Evolutionary conservation across 2,797 vertebrate genomes (phyloP), one percentile per base, ranked within the genome.

Genomic region (Mus minutoides): DNA sequence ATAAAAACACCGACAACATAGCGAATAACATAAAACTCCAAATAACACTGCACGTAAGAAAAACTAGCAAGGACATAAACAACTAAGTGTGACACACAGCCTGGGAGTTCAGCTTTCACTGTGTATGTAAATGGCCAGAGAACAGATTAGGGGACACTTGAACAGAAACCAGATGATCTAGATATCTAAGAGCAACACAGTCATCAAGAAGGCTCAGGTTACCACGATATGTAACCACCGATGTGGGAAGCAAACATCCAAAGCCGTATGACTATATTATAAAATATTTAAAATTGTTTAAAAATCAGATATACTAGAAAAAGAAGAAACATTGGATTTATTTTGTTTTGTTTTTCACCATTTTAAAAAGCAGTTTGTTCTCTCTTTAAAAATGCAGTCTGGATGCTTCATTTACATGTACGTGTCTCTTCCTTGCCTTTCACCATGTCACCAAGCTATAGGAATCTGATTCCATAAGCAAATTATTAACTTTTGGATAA

Each of bases 311-410:
- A 60, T 86, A 40, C 0, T 88, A 24, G 26, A 26, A 90, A 94
- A 95, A 90, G 3, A n/a, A n/a, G 6, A 54, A 24, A 96, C 95
- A 82, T 0, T 49, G 52, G 7, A 11, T 5, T 31, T 58, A 3
- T 56, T 80, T 56, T 54, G 21, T 26, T 49, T 52, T 80, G 19
- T 54, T 43, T 40, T 58, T 82, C 21, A 71, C 13, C 14, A 34
- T 52, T 80, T 29, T 52, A 52, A 54, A 71, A 87, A 29, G 10
- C 40, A 37, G 56, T 78, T 88, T 62, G 4, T 4, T 80, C 80
- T 76, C 80, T 34, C 69, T 90, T 91, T 67, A 34, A 88, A 88
- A 91, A 95, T 58, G 71, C 37, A 69, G 46, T 34, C 64, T 76
- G 78, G 49, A 92, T 31, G 19, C 13, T 4, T 40, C 67, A 3